Evolutionary conservation across 2,888 invertebrate genomes (phyloP), one percentile per base, ranked within the genome.

Genomic region (Gastrophysa polygoni): DNA sequence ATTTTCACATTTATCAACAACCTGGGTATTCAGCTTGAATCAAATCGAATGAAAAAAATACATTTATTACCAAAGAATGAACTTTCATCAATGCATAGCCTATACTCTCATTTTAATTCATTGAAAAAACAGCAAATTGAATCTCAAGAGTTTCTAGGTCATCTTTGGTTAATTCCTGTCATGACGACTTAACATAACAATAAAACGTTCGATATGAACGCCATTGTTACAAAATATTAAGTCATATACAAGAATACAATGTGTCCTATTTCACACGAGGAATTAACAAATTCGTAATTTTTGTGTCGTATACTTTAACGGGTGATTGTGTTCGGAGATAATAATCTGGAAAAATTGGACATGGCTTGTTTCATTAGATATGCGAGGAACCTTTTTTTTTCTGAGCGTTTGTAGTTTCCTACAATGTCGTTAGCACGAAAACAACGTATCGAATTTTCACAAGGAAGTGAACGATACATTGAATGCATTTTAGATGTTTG

Each of bases 201-300:
- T 61, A 47, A 52, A 51, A 38, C 46, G 50, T 50, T 56, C 50
- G 29, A 50, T 60, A 52, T 57, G 49, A 58, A 61, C 64, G 57
- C 49, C 57, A 64, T 66, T 64, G 68, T 73, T 73, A 66, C 73
- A 70, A 71, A 73, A 73, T 69, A 67, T 70, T 68, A 59, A 69
- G 63, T 66, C 68, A 67, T 59, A n/a, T n/a, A 59, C 67, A 46
- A 70, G 49, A 50, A 59, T n/a, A 65, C 62, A 65, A 59, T 62
- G 55, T 48, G 65, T 60, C 55, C 65, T 21, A 62, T 68, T 72
- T 71, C 71, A 32, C 72, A 71, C 71, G 70, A 54, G 62, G 50
- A 60, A 57, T 62, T 65, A 50, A 65, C 62, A 59, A 62, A 62
- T 65, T 65, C 32, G 44, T 57, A 55, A 60, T 49, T 55, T 18